Evolutionary conservation across 92 coral and sea anemone genomes (phyloP).

Genomic region (Chrysogorgia sp.): DNA sequence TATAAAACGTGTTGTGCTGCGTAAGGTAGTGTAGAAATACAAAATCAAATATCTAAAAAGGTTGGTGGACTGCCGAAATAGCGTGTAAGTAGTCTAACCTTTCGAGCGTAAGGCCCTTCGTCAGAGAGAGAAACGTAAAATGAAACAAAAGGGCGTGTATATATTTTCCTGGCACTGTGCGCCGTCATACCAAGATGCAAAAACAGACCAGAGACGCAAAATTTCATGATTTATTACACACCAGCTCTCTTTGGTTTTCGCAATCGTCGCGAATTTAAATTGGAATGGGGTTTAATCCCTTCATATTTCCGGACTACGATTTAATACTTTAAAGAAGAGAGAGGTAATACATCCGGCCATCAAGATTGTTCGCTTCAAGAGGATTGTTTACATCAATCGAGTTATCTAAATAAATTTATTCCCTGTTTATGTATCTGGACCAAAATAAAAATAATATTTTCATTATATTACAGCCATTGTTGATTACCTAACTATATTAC

Average conservation of each 20-base stretch:
- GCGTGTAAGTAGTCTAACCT: no score
- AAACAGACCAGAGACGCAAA: background rate
- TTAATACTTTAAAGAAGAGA: background rate
- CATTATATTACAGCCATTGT: background rate
- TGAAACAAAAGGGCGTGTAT: no score
- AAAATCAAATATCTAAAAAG: no score
- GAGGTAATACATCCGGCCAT: constrained; percentile 30
- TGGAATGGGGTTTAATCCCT: constrained; percentile 31
- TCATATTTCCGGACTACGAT: constrained; percentile 33
- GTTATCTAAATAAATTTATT: background rate
- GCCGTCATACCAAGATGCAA: no score
- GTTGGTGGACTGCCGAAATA: no score
- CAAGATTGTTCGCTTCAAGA: constrained; percentile 17
- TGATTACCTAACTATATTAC: background rate
- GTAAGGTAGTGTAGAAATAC: no score
- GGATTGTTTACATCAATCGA: no score
- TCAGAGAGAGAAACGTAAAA: no score
- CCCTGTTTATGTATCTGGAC: no score
- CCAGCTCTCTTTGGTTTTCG: background rate
- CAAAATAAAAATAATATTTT: background rate
- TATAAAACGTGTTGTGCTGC: no score
- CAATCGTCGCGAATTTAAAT: constrained; percentile 35
- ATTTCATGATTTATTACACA: background rate
- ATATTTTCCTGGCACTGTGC: no score
- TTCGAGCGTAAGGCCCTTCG: no score